phyloP scores from a whole-genome alignment of 2,797 vertebrate genomes.

The Numenius phaeopus region DNA sequence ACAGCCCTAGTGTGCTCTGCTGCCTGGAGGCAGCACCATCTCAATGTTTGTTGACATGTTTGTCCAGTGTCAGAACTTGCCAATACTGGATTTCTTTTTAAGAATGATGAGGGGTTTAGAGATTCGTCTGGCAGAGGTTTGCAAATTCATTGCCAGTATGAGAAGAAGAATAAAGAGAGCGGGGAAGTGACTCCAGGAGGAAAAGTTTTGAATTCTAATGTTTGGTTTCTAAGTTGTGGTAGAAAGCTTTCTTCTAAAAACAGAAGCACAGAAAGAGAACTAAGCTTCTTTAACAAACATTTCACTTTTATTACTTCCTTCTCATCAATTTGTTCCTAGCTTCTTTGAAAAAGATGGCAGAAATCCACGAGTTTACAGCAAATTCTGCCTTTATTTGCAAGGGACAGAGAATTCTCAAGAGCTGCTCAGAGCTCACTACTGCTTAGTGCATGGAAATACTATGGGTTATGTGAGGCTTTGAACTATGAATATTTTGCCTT shows the following conservation, averaged over 20 bases:
- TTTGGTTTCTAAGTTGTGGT: not conserved
- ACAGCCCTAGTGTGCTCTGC: not conserved
- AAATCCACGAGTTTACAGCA: not conserved
- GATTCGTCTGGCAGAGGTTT: slow-evolving; percentile 5
- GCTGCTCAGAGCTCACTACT: not conserved
- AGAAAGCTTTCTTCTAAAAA: not conserved
- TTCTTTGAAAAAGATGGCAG: not conserved
- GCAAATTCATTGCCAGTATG: not conserved
- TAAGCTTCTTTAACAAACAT: slow-evolving; percentile 3
- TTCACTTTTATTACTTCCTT: slow-evolving; percentile 51
- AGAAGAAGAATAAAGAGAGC: not conserved
- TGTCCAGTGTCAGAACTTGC: slow-evolving; percentile 2
- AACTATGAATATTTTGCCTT: not conserved
- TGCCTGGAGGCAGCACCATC: not conserved
- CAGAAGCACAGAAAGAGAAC: slow-evolving; percentile 6
- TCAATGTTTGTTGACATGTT: slow-evolving; percentile 14
- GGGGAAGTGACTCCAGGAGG: not conserved
- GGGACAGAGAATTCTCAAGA: not conserved
- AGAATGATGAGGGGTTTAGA: slow-evolving; percentile 46
- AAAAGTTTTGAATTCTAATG: slow-evolving; percentile 34
- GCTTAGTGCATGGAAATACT: not conserved
- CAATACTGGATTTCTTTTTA: slow-evolving; percentile 45
- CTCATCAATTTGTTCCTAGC: not conserved
- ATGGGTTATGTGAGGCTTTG: not conserved
- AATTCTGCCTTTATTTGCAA: not conserved